Percentiles rank a stretch among this genome's conserved stretches.
phyloP scores from a whole-genome alignment of 2,888 invertebrate genomes.

The Leptopilina myrica region DNA sequence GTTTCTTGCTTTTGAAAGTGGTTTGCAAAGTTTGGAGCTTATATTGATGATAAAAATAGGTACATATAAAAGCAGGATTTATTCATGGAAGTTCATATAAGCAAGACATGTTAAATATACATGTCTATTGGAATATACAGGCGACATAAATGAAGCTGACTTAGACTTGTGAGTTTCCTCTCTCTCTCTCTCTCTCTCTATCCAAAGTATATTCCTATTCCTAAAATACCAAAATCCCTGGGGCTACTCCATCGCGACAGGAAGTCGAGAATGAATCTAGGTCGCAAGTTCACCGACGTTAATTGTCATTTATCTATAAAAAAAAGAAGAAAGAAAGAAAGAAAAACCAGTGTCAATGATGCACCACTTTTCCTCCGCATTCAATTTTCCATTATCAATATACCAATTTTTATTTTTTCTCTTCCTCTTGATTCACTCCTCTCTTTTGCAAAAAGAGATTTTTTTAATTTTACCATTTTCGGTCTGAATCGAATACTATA shows the following conservation, averaged over 20 bases:
- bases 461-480: no score
- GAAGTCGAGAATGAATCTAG: conserved; percentile 64
- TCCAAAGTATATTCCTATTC: conserved; percentile 48
- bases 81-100: background rate
- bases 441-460: no score
- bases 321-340: background rate
- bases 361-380: no score
- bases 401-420: no score
- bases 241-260: conserved; percentile 55
- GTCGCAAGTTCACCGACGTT: conserved; percentile 72
- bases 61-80: background rate
- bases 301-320: conserved; percentile 40
- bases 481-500: no score
- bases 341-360: no score
- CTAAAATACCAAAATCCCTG: conserved; percentile 61
- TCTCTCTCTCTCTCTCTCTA: conserved; percentile 24
- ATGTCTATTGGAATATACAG: conserved; percentile 13
- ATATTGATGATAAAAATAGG: background rate
- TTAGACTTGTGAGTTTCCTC: conserved; percentile 27
- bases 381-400: background rate
- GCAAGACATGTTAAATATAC: background rate
- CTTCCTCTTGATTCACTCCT: no score
- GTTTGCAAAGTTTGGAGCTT: background rate
- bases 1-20: background rate
- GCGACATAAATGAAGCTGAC: conserved; percentile 22